Base-by-base conservation (phyloP, 1,140 invertebrate species). In the Centruroides sculpturatus region DNA sequence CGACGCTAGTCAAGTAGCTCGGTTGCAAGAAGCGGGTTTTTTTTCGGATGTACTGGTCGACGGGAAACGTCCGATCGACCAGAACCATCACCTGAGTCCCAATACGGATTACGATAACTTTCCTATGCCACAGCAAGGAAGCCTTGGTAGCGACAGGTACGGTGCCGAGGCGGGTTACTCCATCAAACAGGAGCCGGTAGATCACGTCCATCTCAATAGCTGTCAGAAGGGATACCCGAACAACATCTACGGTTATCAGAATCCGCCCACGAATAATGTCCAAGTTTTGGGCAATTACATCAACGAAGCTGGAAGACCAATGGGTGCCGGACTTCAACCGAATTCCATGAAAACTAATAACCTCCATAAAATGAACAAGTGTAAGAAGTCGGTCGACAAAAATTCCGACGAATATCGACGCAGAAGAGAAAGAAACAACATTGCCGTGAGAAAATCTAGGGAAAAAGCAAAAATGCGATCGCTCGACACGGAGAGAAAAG, bases 401-500 rank as follows among this genome's bases (percentile, higher is more conserved):
- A 85, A 85, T 53, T 90, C 86, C 66, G 89, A 95, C 69, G 93
- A 97, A 73, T 98, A 98, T 75, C 82, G 89, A 63, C 77, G 92
- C 59, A 78, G 94, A 57, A 79, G 94, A 8, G 92, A 96, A 70
- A 80, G 93, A 54, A 98, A 98, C 76, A 98, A 98, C 75, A 93
- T 98, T 66, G 94, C 94, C 3, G 95, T 98, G 49, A 77, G 94
- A 55, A 98, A 98, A 74, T 92, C 88, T 58, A 81, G 95, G 53
- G 93, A 97, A 75, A 98, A 98, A 78, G 92, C 93, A 41, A 98
- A 97, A 77, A 84, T 92, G 34, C 83, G 92, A 52, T 91, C 91
- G 48, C 76, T 87, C 55, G 91, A 96, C 70, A 95, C 94, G 0
- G 92, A 97, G 74, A 85, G 92, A 71, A 88, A 93, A 73, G 92